phyloP scores from a whole-genome alignment of 2,113 vertebrate genomes.

The Rhinogobius similis region DNA sequence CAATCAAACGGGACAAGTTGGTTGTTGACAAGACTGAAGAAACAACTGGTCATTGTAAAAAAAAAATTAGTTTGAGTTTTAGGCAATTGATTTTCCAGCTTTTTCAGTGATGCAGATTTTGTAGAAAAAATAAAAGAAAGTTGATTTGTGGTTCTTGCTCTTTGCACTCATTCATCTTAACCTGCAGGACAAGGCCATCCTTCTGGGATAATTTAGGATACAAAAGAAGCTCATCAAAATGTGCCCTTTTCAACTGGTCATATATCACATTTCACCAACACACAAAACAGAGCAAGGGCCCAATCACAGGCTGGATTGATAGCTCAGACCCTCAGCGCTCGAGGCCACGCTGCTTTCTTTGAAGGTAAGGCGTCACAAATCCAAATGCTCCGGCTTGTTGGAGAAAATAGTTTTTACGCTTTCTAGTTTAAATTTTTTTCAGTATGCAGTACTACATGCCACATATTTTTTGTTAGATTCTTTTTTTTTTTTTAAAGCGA shows the following conservation, averaged over 20 bases:
- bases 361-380: constrained; percentile 40
- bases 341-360: constrained; percentile 19
- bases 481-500: background rate
- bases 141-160: constrained; percentile 30
- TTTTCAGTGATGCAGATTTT: too few relatives aligned
- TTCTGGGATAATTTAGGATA: constrained; percentile 44
- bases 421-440: background rate
- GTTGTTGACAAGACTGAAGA: too few relatives aligned
- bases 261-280: constrained; percentile 44
- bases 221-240: constrained; percentile 39
- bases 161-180: constrained; percentile 36
- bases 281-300: constrained; percentile 39
- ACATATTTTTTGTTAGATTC: background rate
- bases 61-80: too few relatives aligned
- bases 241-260: constrained; percentile 29
- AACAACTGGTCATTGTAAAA: too few relatives aligned
- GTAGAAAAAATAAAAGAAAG: background rate
- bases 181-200: constrained; percentile 19
- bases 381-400: constrained; percentile 26
- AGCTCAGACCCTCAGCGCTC: constrained; percentile 29
- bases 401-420: constrained; percentile 20
- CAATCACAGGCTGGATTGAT: constrained; percentile 41
- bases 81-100: background rate
- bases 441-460: background rate
- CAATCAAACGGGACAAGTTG: too few relatives aligned